phyloP scores from a whole-genome alignment of 2,797 vertebrate species.

The Phrynocephalus guinanensis region DNA sequence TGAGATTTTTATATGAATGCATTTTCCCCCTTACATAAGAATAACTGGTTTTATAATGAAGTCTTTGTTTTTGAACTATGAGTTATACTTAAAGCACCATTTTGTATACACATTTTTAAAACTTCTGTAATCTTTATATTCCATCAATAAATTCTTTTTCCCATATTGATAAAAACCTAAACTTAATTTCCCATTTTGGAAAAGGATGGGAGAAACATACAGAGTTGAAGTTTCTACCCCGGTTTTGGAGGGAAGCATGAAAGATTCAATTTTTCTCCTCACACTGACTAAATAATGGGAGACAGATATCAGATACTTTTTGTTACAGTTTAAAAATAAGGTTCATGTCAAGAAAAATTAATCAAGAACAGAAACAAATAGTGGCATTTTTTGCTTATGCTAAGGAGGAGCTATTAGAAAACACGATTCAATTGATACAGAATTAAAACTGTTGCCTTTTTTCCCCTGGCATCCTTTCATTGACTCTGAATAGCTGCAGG shows the following conservation, averaged over 20 bases:
- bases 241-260: accelerated
- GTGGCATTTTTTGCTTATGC: not conserved
- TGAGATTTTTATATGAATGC: not conserved
- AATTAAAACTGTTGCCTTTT: not conserved
- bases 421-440: not conserved
- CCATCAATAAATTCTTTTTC: not conserved
- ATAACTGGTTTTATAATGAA: not conserved
- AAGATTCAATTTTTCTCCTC: slow-evolving; percentile 5
- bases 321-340: slow-evolving; percentile 8
- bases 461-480: not conserved
- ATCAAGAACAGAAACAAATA: not conserved
- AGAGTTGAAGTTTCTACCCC: not conserved
- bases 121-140: slow-evolving; percentile 3
- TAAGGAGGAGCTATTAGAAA: not conserved
- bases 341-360: not conserved
- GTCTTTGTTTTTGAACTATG: slow-evolving; percentile 5
- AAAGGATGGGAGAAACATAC: not conserved
- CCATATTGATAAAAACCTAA: not conserved
- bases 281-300: not conserved
- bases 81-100: not conserved
- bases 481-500: not conserved
- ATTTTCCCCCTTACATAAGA: slow-evolving; percentile 16
- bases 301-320: not conserved
- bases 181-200: not conserved
- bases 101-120: slow-evolving; percentile 20